Evolutionary conservation across 2,888 invertebrate genomes (phyloP).

Genomic region (Hipparchia semele): DNA sequence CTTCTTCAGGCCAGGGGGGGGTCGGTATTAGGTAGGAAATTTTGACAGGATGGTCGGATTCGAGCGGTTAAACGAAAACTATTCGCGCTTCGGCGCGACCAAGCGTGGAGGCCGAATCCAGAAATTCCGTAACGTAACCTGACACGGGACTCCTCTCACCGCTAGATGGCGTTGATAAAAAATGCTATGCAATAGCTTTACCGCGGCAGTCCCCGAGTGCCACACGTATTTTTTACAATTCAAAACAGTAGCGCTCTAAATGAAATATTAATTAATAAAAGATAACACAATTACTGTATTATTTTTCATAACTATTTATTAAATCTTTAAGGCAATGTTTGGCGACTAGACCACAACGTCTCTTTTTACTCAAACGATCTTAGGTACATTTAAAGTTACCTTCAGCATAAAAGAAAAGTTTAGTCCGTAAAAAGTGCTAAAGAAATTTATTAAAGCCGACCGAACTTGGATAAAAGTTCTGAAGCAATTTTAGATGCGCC

Average conservation of each 20-base stretch:
- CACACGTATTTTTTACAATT: neutral
- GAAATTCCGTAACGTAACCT: no score
- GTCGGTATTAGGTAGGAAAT: no score
- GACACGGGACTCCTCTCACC: no score
- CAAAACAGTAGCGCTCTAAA: neutral
- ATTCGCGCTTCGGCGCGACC: no score
- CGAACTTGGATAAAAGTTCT: constrained; percentile 27
- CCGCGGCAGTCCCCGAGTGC: no score
- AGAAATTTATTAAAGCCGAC: constrained; percentile 23
- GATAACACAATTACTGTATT: neutral
- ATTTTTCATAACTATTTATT: no score
- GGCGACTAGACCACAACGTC: constrained; percentile 5
- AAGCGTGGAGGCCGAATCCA: no score
- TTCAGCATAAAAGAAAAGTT: constrained; percentile 18
- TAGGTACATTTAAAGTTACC: constrained; percentile 7
- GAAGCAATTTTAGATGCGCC: constrained; percentile 31
- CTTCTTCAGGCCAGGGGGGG: no score
- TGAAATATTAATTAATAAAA: constrained; percentile 1
- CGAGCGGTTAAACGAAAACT: no score
- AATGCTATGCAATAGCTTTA: no score
- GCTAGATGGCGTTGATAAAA: no score
- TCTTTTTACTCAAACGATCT: constrained; percentile 15
- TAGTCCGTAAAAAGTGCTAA: constrained; percentile 23
- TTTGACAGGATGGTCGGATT: no score
- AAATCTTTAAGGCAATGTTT: neutral